These are phyloP conservation scores for Drosophila ambigua DNA, from an alignment of 1,140 invertebrate species.

Conservation along the genomic window DNA sequence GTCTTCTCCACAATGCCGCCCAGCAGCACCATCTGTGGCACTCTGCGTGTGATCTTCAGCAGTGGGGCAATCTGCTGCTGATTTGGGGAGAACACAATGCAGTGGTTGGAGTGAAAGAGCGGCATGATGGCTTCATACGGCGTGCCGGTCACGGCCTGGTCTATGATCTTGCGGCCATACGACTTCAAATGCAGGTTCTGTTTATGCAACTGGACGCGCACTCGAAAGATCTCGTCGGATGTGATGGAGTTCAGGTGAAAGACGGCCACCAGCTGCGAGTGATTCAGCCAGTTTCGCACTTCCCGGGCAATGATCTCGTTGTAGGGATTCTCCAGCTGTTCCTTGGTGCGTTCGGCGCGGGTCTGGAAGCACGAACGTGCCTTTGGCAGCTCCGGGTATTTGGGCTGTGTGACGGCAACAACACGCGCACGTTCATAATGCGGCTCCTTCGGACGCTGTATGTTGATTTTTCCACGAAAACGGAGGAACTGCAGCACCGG, in stretches of 20 bases:
- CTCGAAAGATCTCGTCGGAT: conserved; percentile 86
- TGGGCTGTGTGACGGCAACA: conserved; percentile 87
- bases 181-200: conserved; percentile 88
- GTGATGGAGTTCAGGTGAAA: conserved; percentile 89
- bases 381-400: conserved; percentile 55
- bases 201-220: conserved; percentile 86
- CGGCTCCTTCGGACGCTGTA: conserved; percentile 88
- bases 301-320: conserved; percentile 89
- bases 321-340: conserved; percentile 86
- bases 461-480: conserved; percentile 89
- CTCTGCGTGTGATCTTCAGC: conserved; percentile 86
- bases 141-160: conserved; percentile 86
- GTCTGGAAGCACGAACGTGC: conserved; percentile 60
- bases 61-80: conserved; percentile 85
- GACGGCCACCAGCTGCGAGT: conserved; percentile 88
- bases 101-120: conserved; percentile 86
- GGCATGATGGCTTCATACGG: conserved; percentile 86
- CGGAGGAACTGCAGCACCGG: conserved; percentile 86
- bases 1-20: conserved; percentile 88
- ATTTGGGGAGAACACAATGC: conserved; percentile 87
- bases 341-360: conserved; percentile 43
- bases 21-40: conserved; percentile 87
- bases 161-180: conserved; percentile 86
- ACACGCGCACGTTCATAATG: conserved; percentile 87
- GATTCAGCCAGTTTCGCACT: conserved; percentile 87